Base-by-base conservation (phyloP, 2,888 invertebrate species). In the Epistrophe eligans region DNA sequence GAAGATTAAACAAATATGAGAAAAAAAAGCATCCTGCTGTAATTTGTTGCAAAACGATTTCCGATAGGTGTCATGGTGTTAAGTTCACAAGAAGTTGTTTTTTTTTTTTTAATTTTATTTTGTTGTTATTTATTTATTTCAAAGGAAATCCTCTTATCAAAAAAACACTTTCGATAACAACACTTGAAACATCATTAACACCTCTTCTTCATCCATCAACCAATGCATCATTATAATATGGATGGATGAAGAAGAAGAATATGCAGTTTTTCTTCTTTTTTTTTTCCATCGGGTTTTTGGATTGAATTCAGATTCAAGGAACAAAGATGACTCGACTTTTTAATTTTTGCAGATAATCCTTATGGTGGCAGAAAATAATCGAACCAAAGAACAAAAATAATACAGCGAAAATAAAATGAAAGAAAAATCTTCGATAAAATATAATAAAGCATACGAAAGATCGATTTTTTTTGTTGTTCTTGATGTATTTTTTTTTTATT, bases 131-230 rank as follows among this genome's bases (percentile, higher is more conserved):
- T 50, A 6, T 38, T 52, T 24, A 40, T 52, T 70, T 52, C 38
- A 76, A 70, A 83, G 64, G 62, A 76, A 72, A 84, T 72, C 80
- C 70, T 66, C 71, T 76, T 80, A 77, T 80, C 80, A 71, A 17
- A 72, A 72, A 84, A 77, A 73, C 72, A 84, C 80, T 80, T 84
- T 77, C 84, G 84, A 81, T 82, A 77, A 82, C 57, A 82, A 77
- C 74, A 77, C 74, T 82, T 85, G 82, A 81, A 82, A 45, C 82
- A 82, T 82, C 77, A 82, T 85, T 79, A 85, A 77, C 85, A 85
- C 85, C 82, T 85, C 80, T 77, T 79, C 76, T 76, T 48, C 48
- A 52, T 52, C 76, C 43, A 24, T 17, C 40, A 50, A 28, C 67
- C 73, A 77, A 77, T 77, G 80, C 64, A 70, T 73, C 81, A 73